Base-by-base conservation (phyloP, 2,797 vertebrate species). In the Myotis myotis region DNA sequence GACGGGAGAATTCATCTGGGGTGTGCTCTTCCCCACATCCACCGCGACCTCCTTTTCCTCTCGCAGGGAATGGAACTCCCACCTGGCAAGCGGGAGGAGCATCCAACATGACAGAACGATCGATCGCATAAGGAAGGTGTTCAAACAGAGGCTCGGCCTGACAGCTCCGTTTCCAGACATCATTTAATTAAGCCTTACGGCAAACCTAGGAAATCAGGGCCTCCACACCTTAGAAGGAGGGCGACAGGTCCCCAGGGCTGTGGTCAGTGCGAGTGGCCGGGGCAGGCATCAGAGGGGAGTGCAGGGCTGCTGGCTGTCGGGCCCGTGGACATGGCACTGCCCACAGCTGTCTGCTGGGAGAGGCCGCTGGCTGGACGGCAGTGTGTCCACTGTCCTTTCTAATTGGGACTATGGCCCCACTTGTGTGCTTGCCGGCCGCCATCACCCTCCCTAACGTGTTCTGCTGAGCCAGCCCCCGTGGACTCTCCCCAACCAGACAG, bases 191-290 rank as follows among this genome's bases (percentile, higher is more conserved):
- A 87, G 9, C 25, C 9, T 72, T 60, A 3, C 0, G 25, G 47
- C 2, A 80, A 62, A 83, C 36, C 64, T 71, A 57, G 74, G 28
- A 47, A 85, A 62, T 72, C 71, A 23, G 10, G 19, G 23, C 25
- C 57, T 25, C 13, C 47, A n/a, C 22, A 10, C 20, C 25, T 60
- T 62, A 16, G 84, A 12, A 33, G n/a, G 8, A 51, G 12, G 41
- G 9, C 1, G 8, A 51, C 1, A 53, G 13, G 10, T 57, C 62
- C n/a, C 0, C 0, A 30, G 53, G 55, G 11, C 38, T 57, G 19
- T 9, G 33, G 57, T 23, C 36, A 5, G 30, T 41, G 41, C 33
- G 1, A 16, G n/a, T 20, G 17, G 30, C 30, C 25, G 51, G 22
- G 66, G 23, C 38, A 36, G 17, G 33, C 55, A 25, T 2, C 55